A percentile compares a stretch with the other conserved stretches of the same genome.
These are phyloP conservation scores for Zaprionus nigranus DNA, from an alignment of 1,140 invertebrate genomes.

Conservation along the genomic window DNA sequence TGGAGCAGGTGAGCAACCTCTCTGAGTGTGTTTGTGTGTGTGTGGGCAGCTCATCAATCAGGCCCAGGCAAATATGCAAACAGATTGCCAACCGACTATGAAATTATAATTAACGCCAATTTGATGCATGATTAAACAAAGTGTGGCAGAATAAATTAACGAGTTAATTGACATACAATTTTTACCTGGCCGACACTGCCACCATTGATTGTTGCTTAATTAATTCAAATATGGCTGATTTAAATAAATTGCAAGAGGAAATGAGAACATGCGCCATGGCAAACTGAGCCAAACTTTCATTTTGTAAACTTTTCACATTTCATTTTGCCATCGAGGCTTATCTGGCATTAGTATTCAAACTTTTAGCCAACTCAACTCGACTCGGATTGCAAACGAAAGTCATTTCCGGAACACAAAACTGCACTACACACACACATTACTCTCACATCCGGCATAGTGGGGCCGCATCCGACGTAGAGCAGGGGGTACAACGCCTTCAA, in stretches of 20 bases:
- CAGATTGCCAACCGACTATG: conserved; percentile 50
- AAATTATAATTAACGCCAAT: conserved; percentile 63
- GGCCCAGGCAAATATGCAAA: conserved; percentile 31
- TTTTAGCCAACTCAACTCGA: not conserved
- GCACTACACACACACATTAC: not conserved
- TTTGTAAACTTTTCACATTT: not conserved
- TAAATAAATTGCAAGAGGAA: not conserved
- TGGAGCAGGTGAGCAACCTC: conserved; percentile 29
- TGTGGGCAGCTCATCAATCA: conserved; percentile 34
- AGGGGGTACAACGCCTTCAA: conserved; percentile 23
- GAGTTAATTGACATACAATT: conserved; percentile 38
- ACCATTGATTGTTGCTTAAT: conserved; percentile 29
- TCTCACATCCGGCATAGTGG: not conserved
- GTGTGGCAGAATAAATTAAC: conserved; percentile 41
- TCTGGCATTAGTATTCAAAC: not conserved
- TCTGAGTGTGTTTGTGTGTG: not conserved
- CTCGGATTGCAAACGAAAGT: not conserved
- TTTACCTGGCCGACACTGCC: conserved; percentile 19
- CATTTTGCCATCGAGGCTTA: not conserved
- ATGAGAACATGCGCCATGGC: too few relatives aligned
- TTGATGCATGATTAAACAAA: conserved; percentile 47
- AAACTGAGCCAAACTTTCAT: not conserved
- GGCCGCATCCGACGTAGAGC: not conserved
- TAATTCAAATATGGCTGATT: conserved; percentile 2
- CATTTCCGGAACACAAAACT: not conserved